Conservation (phyloP, 2,888 invertebrate species). For the Tineola bisselliella region DNA sequence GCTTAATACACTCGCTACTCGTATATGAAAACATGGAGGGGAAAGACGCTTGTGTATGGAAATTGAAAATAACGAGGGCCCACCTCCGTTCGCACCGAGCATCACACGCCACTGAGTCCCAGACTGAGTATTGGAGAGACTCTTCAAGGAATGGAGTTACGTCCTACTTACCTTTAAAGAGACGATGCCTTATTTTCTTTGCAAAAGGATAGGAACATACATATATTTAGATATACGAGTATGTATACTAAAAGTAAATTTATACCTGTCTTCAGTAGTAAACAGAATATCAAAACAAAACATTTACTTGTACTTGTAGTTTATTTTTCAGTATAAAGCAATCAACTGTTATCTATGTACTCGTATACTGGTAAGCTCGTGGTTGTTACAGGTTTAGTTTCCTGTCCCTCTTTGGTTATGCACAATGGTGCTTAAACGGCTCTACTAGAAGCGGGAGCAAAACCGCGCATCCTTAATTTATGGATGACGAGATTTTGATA, state of each 20-base stretch:
- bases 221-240: neutral
- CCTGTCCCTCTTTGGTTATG: constrained; percentile 43
- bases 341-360: constrained; percentile 2
- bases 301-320: neutral
- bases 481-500: constrained; percentile 54
- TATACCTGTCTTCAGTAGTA: neutral
- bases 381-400: constrained; percentile 24
- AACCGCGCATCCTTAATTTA: constrained; percentile 45
- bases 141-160: constrained; percentile 65
- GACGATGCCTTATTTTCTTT: constrained; percentile 59
- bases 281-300: neutral
- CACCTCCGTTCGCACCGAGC: constrained; percentile 54
- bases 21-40: constrained; percentile 52
- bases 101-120: constrained; percentile 19
- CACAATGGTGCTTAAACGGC: constrained; percentile 47
- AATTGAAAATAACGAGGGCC: constrained; percentile 66
- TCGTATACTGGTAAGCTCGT: neutral
- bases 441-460: constrained; percentile 31
- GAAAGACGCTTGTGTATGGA: constrained; percentile 60
- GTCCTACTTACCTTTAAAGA: constrained; percentile 64
- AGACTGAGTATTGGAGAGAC: constrained; percentile 37
- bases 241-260: no score
- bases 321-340: neutral
- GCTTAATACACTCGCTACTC: constrained; percentile 56
- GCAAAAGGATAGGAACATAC: neutral